These are phyloP conservation scores for Bombyx huttoni DNA, from an alignment of 2,888 invertebrate species.

Conservation along the genomic window DNA sequence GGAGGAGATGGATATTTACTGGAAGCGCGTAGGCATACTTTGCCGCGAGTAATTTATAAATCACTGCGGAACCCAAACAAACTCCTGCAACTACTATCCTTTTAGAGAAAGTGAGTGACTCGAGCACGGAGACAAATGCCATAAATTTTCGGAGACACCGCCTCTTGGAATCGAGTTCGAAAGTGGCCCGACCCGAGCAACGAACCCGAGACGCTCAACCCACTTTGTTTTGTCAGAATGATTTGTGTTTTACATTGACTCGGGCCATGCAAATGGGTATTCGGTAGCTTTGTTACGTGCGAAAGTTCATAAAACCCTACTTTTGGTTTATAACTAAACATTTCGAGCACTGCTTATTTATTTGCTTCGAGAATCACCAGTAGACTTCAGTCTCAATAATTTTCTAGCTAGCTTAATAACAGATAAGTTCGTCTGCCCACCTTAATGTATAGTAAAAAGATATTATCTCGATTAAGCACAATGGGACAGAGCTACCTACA, in stretches of 20 bases:
- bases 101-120: slow-evolving; percentile 24
- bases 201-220: slow-evolving; percentile 20
- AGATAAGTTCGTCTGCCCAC: too few relatives aligned
- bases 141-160: slow-evolving; percentile 17
- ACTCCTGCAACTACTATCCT: slow-evolving; percentile 7
- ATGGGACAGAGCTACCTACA: too few relatives aligned
- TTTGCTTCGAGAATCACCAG: too few relatives aligned
- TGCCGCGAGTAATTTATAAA: neutral
- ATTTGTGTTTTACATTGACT: neutral
- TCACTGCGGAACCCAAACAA: neutral
- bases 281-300: neutral
- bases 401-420: too few relatives aligned
- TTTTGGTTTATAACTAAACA: too few relatives aligned
- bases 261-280: neutral
- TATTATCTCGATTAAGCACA: too few relatives aligned
- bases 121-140: slow-evolving; percentile 8
- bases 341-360: too few relatives aligned
- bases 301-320: too few relatives aligned
- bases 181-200: slow-evolving; percentile 46
- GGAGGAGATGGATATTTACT: too few relatives aligned
- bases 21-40: too few relatives aligned
- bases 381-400: too few relatives aligned
- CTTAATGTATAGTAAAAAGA: too few relatives aligned
- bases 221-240: neutral
- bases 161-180: slow-evolving; percentile 34